Evolutionary conservation across 2,797 vertebrate genomes (phyloP).

Genomic region (Melanotaenia boesemani): DNA sequence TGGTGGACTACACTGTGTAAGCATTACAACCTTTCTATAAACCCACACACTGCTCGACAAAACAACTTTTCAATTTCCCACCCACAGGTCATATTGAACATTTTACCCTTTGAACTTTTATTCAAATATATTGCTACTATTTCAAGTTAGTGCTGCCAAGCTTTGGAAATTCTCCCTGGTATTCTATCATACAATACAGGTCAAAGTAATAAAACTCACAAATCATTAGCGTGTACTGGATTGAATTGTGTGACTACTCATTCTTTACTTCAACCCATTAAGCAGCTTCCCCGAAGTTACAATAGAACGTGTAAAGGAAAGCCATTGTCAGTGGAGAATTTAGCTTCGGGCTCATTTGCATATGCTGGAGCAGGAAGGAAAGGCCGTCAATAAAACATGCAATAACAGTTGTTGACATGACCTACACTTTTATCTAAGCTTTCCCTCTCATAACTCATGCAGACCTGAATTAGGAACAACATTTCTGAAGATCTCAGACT

Average conservation of each 20-base stretch:
- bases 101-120: conserved; percentile 13
- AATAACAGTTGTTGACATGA: conserved; percentile 60
- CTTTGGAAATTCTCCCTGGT: conserved; percentile 18
- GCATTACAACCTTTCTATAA: conserved; percentile 21
- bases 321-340: conserved; percentile 37
- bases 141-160: conserved; percentile 5
- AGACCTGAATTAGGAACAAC: conserved; percentile 35
- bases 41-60: conserved; percentile 23
- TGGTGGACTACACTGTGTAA: conserved; percentile 17
- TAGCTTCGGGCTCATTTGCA: conserved; percentile 49
- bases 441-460: conserved; percentile 54
- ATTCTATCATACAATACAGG: conserved; percentile 14
- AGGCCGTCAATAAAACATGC: conserved; percentile 53
- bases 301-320: conserved; percentile 37
- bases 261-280: conserved; percentile 32
- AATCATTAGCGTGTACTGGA: background rate
- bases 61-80: conserved; percentile 20
- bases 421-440: conserved; percentile 54
- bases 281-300: conserved; percentile 30
- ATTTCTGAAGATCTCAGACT: conserved; percentile 13
- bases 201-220: conserved; percentile 21
- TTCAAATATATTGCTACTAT: conserved; percentile 14
- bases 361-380: conserved; percentile 60
- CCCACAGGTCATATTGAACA: conserved; percentile 7
- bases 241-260: conserved; percentile 7